Conservation (phyloP, 2,113 vertebrate species). For the Elgaria multicarinata region DNA sequence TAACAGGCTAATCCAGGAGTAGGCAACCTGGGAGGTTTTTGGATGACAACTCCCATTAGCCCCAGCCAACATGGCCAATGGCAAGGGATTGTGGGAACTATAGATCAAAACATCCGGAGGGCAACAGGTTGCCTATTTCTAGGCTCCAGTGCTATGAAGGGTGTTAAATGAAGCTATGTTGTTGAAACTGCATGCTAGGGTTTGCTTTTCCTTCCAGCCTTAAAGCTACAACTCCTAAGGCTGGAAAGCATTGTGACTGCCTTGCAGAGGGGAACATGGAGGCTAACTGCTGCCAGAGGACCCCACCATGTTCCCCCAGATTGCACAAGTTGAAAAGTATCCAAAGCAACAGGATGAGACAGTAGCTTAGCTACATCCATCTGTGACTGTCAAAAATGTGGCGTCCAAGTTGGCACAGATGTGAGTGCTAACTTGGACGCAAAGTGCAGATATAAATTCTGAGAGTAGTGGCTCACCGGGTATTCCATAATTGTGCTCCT, state of each 20-base stretch:
- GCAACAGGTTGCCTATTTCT: no score
- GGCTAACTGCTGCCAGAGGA: neutral
- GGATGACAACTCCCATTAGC: no score
- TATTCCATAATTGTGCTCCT: neutral
- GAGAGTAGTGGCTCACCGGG: neutral
- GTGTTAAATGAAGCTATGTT: neutral
- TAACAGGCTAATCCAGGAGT: neutral
- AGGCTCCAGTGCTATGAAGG: neutral
- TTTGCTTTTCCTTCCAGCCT: neutral
- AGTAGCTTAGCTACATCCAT: neutral
- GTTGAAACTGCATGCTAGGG: neutral
- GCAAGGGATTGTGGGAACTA: no score
- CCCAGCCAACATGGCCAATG: no score
- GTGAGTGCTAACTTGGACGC: no score
- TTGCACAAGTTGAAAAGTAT: neutral
- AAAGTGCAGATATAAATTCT: neutral
- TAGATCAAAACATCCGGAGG: no score
- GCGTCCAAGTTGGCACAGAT: neutral
- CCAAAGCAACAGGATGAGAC: neutral
- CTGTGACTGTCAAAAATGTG: neutral
- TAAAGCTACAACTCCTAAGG: neutral
- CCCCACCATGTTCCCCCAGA: no score
- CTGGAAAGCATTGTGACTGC: neutral
- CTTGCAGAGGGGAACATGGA: neutral
- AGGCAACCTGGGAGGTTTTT: no score